phyloP scores from a whole-genome alignment of 1,140 invertebrate genomes.

The Fopius arisanus region DNA sequence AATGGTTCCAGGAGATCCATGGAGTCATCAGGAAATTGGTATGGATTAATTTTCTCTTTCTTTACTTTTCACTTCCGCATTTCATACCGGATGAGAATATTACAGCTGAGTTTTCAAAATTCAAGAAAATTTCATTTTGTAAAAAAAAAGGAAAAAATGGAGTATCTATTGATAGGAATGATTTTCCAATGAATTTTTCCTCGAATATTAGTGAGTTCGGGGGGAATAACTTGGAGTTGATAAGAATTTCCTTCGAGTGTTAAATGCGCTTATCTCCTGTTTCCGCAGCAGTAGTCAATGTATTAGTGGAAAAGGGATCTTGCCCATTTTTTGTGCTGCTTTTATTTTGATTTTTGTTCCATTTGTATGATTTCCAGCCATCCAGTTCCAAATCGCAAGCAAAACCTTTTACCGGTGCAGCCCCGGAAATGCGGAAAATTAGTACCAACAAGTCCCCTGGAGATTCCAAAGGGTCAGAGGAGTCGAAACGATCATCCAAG shows the following conservation, averaged over 20 bases:
- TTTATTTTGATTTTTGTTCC: background rate
- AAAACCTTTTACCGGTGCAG: constrained; percentile 14
- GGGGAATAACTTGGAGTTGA: too few relatives aligned
- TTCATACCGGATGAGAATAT: background rate
- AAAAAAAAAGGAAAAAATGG: too few relatives aligned
- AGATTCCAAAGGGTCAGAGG: constrained; percentile 26
- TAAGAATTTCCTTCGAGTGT: too few relatives aligned
- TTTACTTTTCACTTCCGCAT: background rate
- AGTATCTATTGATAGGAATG: too few relatives aligned
- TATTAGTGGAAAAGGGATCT: too few relatives aligned
- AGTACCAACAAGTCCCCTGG: constrained; percentile 28
- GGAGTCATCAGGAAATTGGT: constrained; percentile 62
- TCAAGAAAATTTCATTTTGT: too few relatives aligned
- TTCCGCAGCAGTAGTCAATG: too few relatives aligned
- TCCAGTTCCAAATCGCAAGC: constrained; percentile 33
- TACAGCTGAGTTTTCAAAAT: too few relatives aligned
- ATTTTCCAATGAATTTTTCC: too few relatives aligned
- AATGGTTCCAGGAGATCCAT: constrained; percentile 68
- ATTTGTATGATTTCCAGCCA: constrained; percentile 25
- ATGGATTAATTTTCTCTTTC: constrained; percentile 5
- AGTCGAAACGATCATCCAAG: constrained; percentile 33
- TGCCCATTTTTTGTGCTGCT: background rate
- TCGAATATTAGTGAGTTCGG: too few relatives aligned
- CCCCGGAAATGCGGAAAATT: constrained; percentile 23
- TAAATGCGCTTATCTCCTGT: too few relatives aligned